Conservation (phyloP, 1,140 invertebrate species). For the Argopecten irradians region DNA sequence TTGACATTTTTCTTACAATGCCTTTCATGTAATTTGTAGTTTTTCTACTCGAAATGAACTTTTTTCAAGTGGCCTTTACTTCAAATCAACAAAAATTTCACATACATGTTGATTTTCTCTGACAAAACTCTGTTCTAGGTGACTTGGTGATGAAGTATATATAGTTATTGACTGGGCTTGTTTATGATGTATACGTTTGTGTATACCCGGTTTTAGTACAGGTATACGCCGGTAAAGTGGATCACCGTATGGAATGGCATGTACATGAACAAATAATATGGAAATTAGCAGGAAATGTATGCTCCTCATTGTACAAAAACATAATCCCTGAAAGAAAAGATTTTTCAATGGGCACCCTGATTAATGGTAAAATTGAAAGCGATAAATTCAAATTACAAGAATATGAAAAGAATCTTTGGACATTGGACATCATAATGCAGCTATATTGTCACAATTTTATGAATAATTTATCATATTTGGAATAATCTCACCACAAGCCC, state of each 20-base stretch:
- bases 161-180: background rate
- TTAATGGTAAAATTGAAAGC: constrained; percentile 8
- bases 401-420: constrained; percentile 18
- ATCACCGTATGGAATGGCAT: constrained; percentile 2
- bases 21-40: background rate
- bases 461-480: constrained; percentile 1
- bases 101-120: constrained; percentile 11
- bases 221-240: background rate
- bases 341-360: background rate
- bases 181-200: background rate
- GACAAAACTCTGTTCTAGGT: background rate
- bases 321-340: background rate
- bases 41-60: constrained; percentile 22
- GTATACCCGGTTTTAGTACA: background rate
- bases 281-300: constrained; percentile 9
- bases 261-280: background rate
- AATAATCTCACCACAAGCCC: background rate
- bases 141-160: background rate
- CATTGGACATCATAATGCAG: constrained; percentile 16
- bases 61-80: constrained; percentile 7
- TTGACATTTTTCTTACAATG: constrained; percentile 8
- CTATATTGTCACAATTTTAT: constrained; percentile 11
- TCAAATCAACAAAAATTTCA: constrained; percentile 10
- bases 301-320: background rate
- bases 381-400: constrained; percentile 19